phyloP scores from a whole-genome alignment of 2,888 invertebrate species.

The Euplexia lucipara region DNA sequence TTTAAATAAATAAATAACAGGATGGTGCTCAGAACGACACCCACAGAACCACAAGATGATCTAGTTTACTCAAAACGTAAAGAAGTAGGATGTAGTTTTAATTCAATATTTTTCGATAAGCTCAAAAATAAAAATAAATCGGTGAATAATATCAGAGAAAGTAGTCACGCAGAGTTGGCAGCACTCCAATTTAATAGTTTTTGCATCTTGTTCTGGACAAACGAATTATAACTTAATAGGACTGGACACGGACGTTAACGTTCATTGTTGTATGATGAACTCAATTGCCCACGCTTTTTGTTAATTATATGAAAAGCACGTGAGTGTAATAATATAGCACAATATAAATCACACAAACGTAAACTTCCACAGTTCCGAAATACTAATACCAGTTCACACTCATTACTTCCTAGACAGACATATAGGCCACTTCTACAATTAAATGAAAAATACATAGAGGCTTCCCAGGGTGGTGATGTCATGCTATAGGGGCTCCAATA shows the following conservation, averaged over 20 bases:
- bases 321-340: conserved; percentile 15
- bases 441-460: too few species aligned
- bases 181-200: conserved; percentile 68
- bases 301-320: conserved; percentile 42
- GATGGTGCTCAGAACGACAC: neutral
- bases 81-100: conserved; percentile 17
- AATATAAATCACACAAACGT: conserved; percentile 7
- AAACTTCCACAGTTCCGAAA: neutral
- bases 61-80: neutral
- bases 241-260: conserved; percentile 39
- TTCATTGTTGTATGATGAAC: conserved; percentile 31
- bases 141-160: conserved; percentile 75
- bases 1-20: too few species aligned
- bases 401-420: neutral
- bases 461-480: too few species aligned
- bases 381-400: neutral
- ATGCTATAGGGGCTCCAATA: neutral
- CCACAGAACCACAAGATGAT: neutral
- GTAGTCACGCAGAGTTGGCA: conserved; percentile 70
- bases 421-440: neutral
- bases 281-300: conserved; percentile 40
- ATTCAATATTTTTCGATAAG: conserved; percentile 25
- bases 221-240: conserved; percentile 58
- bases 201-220: conserved; percentile 61
- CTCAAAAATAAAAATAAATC: conserved; percentile 72